Percentiles rank a stretch among this genome's conserved stretches.
Conservation (phyloP, 2,113 vertebrate species). For the Equus quagga region DNA sequence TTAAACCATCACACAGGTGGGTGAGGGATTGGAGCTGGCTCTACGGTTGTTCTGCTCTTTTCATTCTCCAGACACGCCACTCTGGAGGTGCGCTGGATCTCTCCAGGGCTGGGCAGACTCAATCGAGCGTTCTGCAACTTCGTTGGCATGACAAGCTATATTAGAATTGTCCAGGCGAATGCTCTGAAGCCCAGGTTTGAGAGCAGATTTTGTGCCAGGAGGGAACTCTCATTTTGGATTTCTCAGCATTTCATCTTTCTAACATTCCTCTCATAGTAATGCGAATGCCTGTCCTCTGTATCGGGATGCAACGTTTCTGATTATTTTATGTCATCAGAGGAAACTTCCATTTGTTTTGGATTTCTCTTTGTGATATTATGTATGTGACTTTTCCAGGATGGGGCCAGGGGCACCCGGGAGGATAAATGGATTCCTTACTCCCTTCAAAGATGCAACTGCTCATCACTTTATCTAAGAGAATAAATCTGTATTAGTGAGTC, state of each 20-base stretch:
- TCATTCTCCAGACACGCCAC: not conserved
- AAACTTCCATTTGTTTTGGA: not conserved
- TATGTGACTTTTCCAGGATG: not conserved
- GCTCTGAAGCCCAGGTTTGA: not conserved
- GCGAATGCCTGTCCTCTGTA: not conserved
- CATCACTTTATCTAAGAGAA: not conserved
- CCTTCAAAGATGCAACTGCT: slow-evolving; percentile 40
- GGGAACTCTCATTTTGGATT: not conserved
- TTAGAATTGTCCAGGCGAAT: not conserved
- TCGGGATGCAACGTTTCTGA: slow-evolving; percentile 15
- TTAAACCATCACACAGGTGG: not conserved
- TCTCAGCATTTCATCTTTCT: not conserved
- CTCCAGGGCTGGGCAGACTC: not conserved
- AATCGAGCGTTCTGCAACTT: accelerated
- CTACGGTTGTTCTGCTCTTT: not conserved
- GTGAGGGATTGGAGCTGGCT: not conserved
- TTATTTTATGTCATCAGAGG: not conserved
- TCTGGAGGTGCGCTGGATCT: accelerated
- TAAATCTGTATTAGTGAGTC: slow-evolving; percentile 56
- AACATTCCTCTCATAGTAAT: not conserved
- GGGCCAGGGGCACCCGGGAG: not conserved
- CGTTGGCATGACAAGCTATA: not conserved
- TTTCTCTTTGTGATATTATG: slow-evolving; percentile 26
- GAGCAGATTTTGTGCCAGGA: not conserved
- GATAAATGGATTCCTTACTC: not conserved